Conservation (phyloP, 2,888 invertebrate genomes). For the Leptinotarsa peninsularis region DNA sequence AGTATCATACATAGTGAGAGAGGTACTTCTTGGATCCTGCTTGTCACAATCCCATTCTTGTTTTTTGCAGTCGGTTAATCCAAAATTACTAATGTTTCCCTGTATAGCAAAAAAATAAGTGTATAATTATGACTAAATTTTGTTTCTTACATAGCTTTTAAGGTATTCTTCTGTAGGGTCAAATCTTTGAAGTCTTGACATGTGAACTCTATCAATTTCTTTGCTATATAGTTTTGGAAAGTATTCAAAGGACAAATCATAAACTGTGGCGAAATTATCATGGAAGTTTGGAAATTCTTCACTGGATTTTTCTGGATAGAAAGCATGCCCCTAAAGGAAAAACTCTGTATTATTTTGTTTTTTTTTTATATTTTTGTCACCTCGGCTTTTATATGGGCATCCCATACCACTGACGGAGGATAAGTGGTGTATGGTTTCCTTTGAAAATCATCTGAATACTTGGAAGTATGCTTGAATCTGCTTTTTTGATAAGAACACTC, state of each 20-base stretch:
- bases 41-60: conserved; percentile 69
- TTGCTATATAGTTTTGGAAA: conserved; percentile 67
- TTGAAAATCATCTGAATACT: conserved; percentile 45
- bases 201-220: conserved; percentile 65
- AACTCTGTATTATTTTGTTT: not conserved
- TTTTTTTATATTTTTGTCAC: conserved; percentile 14
- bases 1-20: conserved; percentile 62
- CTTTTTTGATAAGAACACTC: conserved; percentile 42
- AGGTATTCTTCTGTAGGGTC: conserved; percentile 60
- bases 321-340: conserved; percentile 64
- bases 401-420: conserved; percentile 37
- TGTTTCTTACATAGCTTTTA: conserved; percentile 39
- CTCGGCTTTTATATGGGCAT: conserved; percentile 36
- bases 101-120: conserved; percentile 44
- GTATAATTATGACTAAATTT: no score
- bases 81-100: conserved; percentile 69
- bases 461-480: conserved; percentile 42
- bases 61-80: conserved; percentile 63
- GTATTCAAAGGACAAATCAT: conserved; percentile 70
- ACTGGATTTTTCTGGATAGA: conserved; percentile 65
- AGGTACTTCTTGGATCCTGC: conserved; percentile 65
- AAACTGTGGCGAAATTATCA: conserved; percentile 68
- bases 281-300: conserved; percentile 67
- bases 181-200: conserved; percentile 67
- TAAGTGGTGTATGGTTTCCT: conserved; percentile 30